These are phyloP conservation scores for Cygnus atratus DNA, from an alignment of 2,113 vertebrate species.

Conservation along the genomic window DNA sequence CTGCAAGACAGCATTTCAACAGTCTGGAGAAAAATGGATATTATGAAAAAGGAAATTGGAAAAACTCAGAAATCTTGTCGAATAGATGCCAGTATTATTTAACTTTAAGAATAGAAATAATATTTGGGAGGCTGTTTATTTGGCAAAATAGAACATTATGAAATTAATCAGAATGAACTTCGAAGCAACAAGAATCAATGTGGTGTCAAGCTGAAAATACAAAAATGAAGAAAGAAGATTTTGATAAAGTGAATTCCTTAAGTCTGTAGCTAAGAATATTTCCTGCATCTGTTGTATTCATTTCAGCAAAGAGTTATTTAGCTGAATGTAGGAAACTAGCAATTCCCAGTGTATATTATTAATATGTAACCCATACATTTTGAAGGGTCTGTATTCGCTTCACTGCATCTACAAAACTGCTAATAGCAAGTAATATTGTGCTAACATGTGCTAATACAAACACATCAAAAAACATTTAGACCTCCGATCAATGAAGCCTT, in stretches of 20 bases:
- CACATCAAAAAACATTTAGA: background rate
- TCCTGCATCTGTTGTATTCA: background rate
- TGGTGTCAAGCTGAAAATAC: background rate
- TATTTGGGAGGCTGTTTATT: background rate
- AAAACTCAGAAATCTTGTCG: background rate
- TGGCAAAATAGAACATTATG: background rate
- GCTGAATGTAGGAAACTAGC: background rate
- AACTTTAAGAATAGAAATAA: background rate
- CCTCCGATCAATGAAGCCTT: background rate
- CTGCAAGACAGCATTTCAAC: background rate
- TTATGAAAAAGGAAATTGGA: background rate
- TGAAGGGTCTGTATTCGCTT: background rate
- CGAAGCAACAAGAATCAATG: background rate
- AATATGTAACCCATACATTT: background rate
- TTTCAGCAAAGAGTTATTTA: background rate
- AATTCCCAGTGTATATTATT: background rate
- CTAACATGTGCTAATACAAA: background rate
- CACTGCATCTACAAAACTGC: background rate
- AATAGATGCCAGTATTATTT: background rate
- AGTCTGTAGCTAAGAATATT: constrained; percentile 17
- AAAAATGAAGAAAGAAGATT: background rate
- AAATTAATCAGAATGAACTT: background rate
- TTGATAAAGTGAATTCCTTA: background rate
- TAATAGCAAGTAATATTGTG: background rate
- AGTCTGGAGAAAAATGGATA: background rate